A percentile compares a stretch with the other conserved stretches of the same genome.
These are phyloP conservation scores for Spodoptera litura DNA, from an alignment of 1,140 invertebrate genomes.

Conservation along the genomic window DNA sequence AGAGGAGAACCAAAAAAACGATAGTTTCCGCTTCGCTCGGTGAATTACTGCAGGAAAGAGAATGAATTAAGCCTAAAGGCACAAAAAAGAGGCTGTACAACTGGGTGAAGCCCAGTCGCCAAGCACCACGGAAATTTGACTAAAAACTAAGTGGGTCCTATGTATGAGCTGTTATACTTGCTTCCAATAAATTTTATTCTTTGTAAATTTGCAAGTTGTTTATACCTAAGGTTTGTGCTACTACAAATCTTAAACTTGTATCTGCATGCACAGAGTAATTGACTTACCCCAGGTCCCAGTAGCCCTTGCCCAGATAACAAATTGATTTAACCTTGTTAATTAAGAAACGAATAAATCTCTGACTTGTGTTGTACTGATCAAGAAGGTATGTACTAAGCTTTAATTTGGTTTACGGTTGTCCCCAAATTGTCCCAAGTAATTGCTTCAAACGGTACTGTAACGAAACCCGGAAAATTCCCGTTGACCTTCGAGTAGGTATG, in stretches of 20 bases:
- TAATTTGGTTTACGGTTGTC: slow-evolving; percentile 44
- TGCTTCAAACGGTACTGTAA: slow-evolving; percentile 31
- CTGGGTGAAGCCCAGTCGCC: too few species aligned
- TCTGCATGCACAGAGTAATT: background rate
- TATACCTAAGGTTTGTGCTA: too few species aligned
- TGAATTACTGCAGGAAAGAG: too few species aligned
- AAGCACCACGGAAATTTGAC: too few species aligned
- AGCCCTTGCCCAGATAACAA: background rate
- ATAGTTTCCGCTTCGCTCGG: too few species aligned
- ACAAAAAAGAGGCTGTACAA: too few species aligned
- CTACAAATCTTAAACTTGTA: background rate
- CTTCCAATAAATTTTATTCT: too few species aligned
- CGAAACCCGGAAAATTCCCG: slow-evolving; percentile 20
- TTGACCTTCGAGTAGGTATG: background rate
- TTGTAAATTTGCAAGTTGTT: too few species aligned
- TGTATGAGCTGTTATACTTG: too few species aligned
- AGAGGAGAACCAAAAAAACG: too few species aligned
- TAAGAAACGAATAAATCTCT: slow-evolving; percentile 14
- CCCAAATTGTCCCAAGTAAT: slow-evolving; percentile 45
- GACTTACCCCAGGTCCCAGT: background rate
- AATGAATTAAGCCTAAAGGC: too few species aligned
- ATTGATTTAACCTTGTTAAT: slow-evolving; percentile 28
- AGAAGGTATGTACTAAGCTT: slow-evolving; percentile 19
- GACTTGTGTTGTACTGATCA: slow-evolving; percentile 1
- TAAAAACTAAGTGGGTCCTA: too few species aligned